Conservation (phyloP, 2,888 invertebrate genomes). For the Rhyacophila evoluta region DNA sequence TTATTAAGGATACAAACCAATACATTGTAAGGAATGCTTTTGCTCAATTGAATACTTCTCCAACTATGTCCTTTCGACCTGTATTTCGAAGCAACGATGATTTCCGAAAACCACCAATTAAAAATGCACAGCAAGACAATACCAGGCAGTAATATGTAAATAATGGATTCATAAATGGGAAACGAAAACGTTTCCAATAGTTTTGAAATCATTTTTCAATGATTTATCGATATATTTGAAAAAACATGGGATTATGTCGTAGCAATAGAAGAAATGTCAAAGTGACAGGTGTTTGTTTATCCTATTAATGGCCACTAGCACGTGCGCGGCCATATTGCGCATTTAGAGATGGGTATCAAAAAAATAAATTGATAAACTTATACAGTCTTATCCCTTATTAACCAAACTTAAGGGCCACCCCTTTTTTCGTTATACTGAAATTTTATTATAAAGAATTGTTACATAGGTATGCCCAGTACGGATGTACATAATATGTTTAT, state of each 20-base stretch:
- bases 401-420: no score
- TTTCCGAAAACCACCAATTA: constrained; percentile 52
- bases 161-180: background rate
- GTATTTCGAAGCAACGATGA: constrained; percentile 59
- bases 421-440: no score
- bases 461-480: no score
- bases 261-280: constrained; percentile 29
- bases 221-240: background rate
- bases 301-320: background rate
- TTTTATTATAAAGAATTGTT: no score
- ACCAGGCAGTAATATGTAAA: constrained; percentile 30
- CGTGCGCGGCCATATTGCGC: background rate
- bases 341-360: background rate
- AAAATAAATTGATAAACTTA: no score
- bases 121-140: constrained; percentile 22
- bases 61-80: constrained; percentile 64
- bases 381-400: no score
- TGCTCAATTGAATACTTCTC: constrained; percentile 69
- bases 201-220: background rate
- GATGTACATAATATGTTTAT: no score
- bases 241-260: background rate
- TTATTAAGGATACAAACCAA: constrained; percentile 62
- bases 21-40: constrained; percentile 67
- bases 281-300: constrained; percentile 38
- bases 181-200: background rate